These are phyloP conservation scores for Hetaerina titia DNA, from an alignment of 2,888 invertebrate species.

Conservation along the genomic window DNA sequence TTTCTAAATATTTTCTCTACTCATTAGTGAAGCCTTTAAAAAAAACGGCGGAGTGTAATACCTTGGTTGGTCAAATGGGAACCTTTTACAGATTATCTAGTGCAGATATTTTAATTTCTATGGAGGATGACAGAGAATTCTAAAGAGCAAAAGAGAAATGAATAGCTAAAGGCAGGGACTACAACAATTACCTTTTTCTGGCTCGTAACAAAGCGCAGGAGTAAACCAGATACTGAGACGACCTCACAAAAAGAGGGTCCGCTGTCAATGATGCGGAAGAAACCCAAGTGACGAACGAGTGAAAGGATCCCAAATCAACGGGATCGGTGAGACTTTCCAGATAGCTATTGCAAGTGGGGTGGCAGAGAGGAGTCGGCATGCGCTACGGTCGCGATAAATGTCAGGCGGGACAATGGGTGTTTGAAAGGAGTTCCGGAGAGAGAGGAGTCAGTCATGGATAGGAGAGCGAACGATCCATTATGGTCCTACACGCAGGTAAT, in stretches of 20 bases:
- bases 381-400: conserved; percentile 36
- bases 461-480: not conserved
- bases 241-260: not conserved
- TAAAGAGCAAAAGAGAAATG: not conserved
- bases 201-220: not conserved
- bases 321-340: conserved; percentile 24
- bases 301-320: conserved; percentile 60
- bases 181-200: conserved; percentile 47
- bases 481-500: not conserved
- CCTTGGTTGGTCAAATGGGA: too few species aligned
- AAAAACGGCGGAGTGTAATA: too few species aligned
- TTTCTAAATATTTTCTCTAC: too few species aligned
- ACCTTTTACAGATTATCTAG: too few species aligned
- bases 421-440: not conserved
- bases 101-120: not conserved
- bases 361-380: not conserved
- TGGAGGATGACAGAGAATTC: not conserved
- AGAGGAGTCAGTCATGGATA: conserved; percentile 30
- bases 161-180: not conserved
- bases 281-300: conserved; percentile 6
- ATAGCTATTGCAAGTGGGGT: not conserved
- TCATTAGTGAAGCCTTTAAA: too few species aligned
- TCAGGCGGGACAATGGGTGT: conserved; percentile 44
- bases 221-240: conserved; percentile 27
- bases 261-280: conserved; percentile 43